Base-by-base conservation (phyloP, 1,140 invertebrate species). In the Periplaneta americana region DNA sequence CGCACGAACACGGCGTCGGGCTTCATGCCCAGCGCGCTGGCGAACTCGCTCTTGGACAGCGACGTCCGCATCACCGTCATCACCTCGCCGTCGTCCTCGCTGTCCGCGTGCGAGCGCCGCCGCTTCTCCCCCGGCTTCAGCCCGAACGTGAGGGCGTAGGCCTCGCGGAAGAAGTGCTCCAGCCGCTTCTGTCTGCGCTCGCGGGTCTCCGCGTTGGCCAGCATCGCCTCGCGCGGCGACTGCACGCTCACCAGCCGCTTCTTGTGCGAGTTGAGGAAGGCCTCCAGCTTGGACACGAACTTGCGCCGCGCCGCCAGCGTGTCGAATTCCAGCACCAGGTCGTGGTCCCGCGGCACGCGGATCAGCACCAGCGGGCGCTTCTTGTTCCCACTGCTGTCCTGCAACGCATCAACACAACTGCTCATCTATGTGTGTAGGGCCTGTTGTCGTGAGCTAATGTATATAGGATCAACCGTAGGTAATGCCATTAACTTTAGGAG, bases 11-110 rank as follows among this genome's bases (percentile, higher is more conserved):
- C 94, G 34, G 97, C 98, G 86, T 98, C 96, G 0, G 95, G 90
- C 88, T 97, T 97, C 97, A 99, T 99, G 31, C 98, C 98, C 8
- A 99, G 89, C 0, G 98, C 98, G 81, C 95, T 96, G 0, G 98
- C 98, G 89, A 99, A 99, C 89, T 99, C 98, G 48, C 95, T 93
- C 89, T 98, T 97, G 0, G 97, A 98, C 75, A 99, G 88, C 2
- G 96, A 97, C 0, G 97, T 98, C 75, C 96, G 89, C 97, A 98
- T 98, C 0, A 81, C 81, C 28, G 81, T 75, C n/a, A 76, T 36
- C 13, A 80, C 82, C 22, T 80, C 78, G 32, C 39, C 77, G 6
- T 74, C 81, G 98, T 77, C 83, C 82, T 84, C 84, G n/a, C n/a
- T 81, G 83, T 48, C 83, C 78, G 28, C 36, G 18, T 80, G 33